Percentiles rank a stretch among this genome's conserved stretches.
These are phyloP conservation scores for Acronicta leporina DNA, from an alignment of 2,888 invertebrate species.

Conservation along the genomic window DNA sequence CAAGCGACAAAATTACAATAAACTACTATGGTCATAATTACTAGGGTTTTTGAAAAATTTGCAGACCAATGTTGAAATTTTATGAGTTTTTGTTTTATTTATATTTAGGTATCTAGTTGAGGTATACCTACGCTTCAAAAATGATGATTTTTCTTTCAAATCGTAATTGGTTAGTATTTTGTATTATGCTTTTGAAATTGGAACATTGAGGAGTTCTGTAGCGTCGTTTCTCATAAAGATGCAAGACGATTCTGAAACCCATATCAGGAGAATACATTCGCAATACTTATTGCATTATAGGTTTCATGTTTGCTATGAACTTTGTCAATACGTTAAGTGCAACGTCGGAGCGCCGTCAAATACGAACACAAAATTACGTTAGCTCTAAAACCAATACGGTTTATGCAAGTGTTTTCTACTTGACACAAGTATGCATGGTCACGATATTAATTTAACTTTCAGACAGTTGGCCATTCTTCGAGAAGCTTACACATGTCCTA, in stretches of 20 bases:
- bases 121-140: too few species aligned
- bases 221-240: conserved; percentile 24
- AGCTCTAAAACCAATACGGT: conserved; percentile 41
- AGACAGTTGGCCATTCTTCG: conserved; percentile 31
- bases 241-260: conserved; percentile 20
- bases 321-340: conserved; percentile 55
- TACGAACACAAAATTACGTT: conserved; percentile 46
- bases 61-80: too few species aligned
- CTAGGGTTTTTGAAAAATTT: too few species aligned
- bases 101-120: too few species aligned
- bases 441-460: conserved; percentile 48
- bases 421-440: conserved; percentile 42
- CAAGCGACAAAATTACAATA: too few species aligned
- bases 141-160: too few species aligned
- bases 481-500: conserved; percentile 23
- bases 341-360: conserved; percentile 31
- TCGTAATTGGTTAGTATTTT: too few species aligned
- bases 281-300: conserved; percentile 32
- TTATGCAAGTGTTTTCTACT: conserved; percentile 23
- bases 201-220: background rate
- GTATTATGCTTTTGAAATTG: too few species aligned
- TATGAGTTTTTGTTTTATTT: too few species aligned
- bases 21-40: too few species aligned
- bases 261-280: conserved; percentile 34
- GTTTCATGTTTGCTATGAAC: conserved; percentile 47